Conservation (phyloP, 2,797 vertebrate species). For the Rhinatrema bivittatum region DNA sequence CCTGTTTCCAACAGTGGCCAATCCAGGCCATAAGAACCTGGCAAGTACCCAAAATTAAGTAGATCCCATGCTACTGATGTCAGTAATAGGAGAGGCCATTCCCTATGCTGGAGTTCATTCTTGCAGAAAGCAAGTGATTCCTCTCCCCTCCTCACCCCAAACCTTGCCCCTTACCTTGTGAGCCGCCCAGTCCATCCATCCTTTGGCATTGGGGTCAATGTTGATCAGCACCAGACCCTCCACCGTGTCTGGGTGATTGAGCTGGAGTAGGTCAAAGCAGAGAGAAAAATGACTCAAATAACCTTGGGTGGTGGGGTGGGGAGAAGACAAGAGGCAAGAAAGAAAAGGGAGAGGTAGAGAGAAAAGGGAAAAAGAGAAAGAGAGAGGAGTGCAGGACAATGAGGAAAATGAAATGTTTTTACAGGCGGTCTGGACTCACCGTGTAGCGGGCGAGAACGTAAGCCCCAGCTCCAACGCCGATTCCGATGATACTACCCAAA, state of each 20-base stretch:
- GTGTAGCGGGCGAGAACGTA: constrained; percentile 77
- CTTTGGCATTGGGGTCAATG: constrained; percentile 76
- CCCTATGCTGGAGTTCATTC: too few relatives aligned
- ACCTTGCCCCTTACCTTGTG: constrained; percentile 73
- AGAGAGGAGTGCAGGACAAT: too few relatives aligned
- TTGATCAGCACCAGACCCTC: constrained; percentile 85
- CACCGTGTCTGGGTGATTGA: constrained; percentile 69
- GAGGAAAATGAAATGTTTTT: too few relatives aligned
- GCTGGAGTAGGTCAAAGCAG: constrained; percentile 39
- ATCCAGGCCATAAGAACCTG: too few relatives aligned
- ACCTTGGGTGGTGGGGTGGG: background rate
- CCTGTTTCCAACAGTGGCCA: too few relatives aligned
- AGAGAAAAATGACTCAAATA: background rate
- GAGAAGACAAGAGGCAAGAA: too few relatives aligned
- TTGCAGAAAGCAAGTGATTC: too few relatives aligned
- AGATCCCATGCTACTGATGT: too few relatives aligned
- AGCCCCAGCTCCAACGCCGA: constrained; percentile 82
- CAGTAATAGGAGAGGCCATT: too few relatives aligned
- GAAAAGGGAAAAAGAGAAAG: background rate
- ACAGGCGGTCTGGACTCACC: too few relatives aligned
- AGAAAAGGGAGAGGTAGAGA: background rate
- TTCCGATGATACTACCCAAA: constrained; percentile 77
- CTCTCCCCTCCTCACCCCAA: too few relatives aligned
- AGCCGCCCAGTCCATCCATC: constrained; percentile 90
- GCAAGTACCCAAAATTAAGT: too few relatives aligned